phyloP scores from a whole-genome alignment of 2,888 invertebrate species.

The Vanessa cardui region DNA sequence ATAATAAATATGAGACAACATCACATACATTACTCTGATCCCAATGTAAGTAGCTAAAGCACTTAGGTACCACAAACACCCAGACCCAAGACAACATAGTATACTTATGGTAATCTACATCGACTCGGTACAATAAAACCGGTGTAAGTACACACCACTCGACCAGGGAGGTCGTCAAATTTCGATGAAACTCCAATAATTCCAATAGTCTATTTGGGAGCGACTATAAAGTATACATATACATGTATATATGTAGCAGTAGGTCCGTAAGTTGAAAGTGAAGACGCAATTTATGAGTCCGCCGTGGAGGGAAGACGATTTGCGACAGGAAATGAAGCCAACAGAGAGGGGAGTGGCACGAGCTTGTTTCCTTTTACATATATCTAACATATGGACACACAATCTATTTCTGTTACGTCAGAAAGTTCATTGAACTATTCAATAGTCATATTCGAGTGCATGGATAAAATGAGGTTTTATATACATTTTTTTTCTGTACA shows the following conservation, averaged over 20 bases:
- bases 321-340: slow-evolving; percentile 68
- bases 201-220: no score
- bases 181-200: no score
- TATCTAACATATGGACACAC: slow-evolving; percentile 5
- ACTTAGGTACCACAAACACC: no score
- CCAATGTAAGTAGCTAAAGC: no score
- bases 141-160: no score
- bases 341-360: slow-evolving; percentile 62
- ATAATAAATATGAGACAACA: no score
- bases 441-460: background rate
- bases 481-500: no score
- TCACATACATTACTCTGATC: no score
- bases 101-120: no score
- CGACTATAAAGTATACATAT: background rate
- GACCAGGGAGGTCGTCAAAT: no score
- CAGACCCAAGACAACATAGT: no score
- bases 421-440: background rate
- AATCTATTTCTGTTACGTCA: background rate
- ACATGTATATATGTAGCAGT: slow-evolving; percentile 13
- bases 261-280: slow-evolving; percentile 13
- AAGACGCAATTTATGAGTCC: slow-evolving; percentile 25
- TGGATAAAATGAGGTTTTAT: slow-evolving; percentile 7
- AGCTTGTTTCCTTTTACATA: slow-evolving; percentile 34
- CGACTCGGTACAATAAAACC: no score
- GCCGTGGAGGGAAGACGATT: slow-evolving; percentile 59